phyloP scores from a whole-genome alignment of 2,797 vertebrate genomes.

The Euphonia xanthogaster region DNA sequence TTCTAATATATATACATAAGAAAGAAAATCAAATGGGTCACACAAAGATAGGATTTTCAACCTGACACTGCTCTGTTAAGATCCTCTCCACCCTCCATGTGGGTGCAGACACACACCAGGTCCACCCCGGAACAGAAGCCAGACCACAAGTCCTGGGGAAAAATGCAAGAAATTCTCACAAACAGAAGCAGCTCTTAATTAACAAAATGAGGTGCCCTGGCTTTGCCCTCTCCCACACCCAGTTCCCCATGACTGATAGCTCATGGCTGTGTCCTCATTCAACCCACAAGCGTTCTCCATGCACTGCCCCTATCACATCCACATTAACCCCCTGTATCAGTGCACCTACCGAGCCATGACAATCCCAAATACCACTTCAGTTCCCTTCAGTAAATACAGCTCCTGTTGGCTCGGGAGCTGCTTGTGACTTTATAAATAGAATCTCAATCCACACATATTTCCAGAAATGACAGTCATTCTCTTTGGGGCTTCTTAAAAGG shows the following conservation, averaged over 20 bases:
- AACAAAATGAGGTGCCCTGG: background rate
- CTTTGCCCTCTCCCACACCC: background rate
- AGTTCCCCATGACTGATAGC: background rate
- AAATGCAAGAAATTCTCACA: background rate
- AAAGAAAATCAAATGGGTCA: conserved; percentile 17
- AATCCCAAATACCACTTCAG: background rate
- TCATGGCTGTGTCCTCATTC: background rate
- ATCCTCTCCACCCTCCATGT: background rate
- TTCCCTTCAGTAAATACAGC: background rate
- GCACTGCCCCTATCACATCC: background rate
- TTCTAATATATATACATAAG: conserved; percentile 34
- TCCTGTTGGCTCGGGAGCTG: background rate
- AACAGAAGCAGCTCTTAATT: background rate
- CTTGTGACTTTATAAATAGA: conserved; percentile 73
- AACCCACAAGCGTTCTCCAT: background rate
- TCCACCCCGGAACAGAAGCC: background rate
- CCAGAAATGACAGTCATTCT: conserved; percentile 74
- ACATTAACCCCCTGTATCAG: background rate
- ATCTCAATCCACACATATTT: conserved; percentile 72
- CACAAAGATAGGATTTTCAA: background rate
- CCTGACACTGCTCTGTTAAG: background rate
- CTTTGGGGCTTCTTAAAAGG: conserved; percentile 81
- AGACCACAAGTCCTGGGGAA: background rate
- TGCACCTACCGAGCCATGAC: background rate
- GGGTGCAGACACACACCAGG: background rate